Evolutionary conservation across 2,113 vertebrate genomes (phyloP), one percentile per base, ranked within the genome.

Genomic region (Eretmodus cyanostictus): DNA sequence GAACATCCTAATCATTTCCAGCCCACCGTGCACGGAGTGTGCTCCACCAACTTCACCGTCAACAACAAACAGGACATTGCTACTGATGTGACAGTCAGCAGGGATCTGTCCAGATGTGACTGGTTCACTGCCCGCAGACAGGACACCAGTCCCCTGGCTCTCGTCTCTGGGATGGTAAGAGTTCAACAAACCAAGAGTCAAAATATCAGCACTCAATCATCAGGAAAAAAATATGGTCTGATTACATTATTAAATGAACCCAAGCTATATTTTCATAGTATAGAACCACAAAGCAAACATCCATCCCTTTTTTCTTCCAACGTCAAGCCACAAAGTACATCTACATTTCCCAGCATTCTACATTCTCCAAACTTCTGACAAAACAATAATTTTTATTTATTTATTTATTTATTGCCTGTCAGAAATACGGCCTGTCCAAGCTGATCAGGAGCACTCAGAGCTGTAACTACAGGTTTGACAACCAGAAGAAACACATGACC

Each of bases 11-110:
- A 63, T 93, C 5, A n/a, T 86, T 86, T 89, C 57, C 88, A 99
- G 98, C 93, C 97, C 83, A 98, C 98, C 0, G 94, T 98, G 11
- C 97, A 98, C 0, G 98, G 98, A 76, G 95, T 96, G 49, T 99
- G 98, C 86, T 80, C 96, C 80, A 98, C 96, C 9, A 93, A 97
- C 36, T 78, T 97, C 53, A 96, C 92, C 1, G 87, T 97, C 80
- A 96, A 96, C 79, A 80, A 91, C 59, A 96, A 94, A 89, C 96
- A 96, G 86, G 96, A 95, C 55, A 88, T 93, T 53, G 96, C 96
- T 16, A 97, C 97, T 11, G 97, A 97, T 54, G 95, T 98, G 87
- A 96, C 96, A 9, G 91, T 98, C 31, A 96, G 78, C 45, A 97
- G 98, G 55, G 95, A 98, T 88, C 96, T 99, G 88, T 95, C 96